Conservation (phyloP, 1,140 invertebrate genomes). For the Chionoecetes opilio region DNA sequence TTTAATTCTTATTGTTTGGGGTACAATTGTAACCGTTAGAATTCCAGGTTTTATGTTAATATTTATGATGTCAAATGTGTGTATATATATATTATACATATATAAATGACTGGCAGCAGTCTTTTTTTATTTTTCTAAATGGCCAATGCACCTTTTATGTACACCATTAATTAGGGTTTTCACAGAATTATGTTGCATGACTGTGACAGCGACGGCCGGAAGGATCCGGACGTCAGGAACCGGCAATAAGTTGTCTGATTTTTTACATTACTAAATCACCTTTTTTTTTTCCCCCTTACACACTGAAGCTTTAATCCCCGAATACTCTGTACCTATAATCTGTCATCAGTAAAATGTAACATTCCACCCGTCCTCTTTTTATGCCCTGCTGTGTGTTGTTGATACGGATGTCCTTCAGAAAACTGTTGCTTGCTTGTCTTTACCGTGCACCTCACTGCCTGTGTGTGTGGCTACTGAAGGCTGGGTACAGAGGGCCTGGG, state of each 20-base stretch:
- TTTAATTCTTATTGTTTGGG: background rate
- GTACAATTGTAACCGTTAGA: background rate
- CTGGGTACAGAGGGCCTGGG: too few relatives aligned
- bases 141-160: background rate
- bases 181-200: background rate
- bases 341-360: conserved; percentile 28
- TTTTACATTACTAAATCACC: background rate
- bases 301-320: conserved; percentile 19
- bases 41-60: conserved; percentile 4
- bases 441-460: too few relatives aligned
- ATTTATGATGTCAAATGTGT: background rate
- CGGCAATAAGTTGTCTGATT: background rate
- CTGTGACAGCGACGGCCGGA: background rate
- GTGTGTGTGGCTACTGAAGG: too few relatives aligned
- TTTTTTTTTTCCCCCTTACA: background rate
- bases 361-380: background rate
- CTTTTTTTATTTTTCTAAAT: conserved; percentile 32
- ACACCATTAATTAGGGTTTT: background rate
- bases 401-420: too few relatives aligned
- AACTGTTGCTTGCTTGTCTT: too few relatives aligned
- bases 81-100: background rate
- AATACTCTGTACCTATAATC: conserved; percentile 27
- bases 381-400: too few relatives aligned
- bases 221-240: background rate
- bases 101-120: background rate